phyloP scores from a whole-genome alignment of 2,797 vertebrate genomes.

The Neomorphus geoffroyi region DNA sequence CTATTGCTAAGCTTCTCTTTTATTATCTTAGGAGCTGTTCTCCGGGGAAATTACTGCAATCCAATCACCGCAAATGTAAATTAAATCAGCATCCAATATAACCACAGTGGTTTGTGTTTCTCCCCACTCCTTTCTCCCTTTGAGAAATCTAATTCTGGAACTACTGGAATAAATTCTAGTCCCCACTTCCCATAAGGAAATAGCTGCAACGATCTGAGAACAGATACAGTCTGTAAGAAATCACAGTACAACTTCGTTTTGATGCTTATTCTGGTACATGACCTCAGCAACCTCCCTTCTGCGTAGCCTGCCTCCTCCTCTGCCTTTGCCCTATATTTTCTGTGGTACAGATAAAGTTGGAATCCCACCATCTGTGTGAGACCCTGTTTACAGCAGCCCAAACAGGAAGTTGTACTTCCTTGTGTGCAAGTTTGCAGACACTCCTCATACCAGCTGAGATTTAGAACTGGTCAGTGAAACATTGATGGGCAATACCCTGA shows the following conservation, averaged over 20 bases:
- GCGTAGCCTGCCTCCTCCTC: neutral
- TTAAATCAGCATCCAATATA: constrained; percentile 51
- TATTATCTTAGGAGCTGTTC: constrained; percentile 42
- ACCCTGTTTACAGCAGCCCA: neutral
- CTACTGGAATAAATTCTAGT: constrained; percentile 29
- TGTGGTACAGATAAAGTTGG: neutral
- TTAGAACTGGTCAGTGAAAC: neutral
- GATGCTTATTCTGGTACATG: neutral
- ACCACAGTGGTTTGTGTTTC: constrained; percentile 26
- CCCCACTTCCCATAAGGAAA: neutral
- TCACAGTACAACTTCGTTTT: neutral
- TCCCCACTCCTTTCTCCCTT: constrained; percentile 23
- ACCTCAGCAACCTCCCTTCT: neutral
- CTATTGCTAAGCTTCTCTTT: neutral
- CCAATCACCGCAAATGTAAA: constrained; percentile 58
- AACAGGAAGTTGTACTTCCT: neutral
- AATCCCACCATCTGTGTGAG: rapidly evolving
- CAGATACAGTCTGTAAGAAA: neutral
- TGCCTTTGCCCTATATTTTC: neutral
- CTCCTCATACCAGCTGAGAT: rapidly evolving
- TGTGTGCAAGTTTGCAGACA: neutral
- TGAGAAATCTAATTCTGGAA: constrained; percentile 53
- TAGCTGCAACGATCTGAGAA: neutral
- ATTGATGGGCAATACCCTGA: neutral
- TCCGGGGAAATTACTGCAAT: constrained; percentile 55